Evolutionary conservation across 2,113 vertebrate genomes (phyloP), one percentile per base, ranked within the genome.

Genomic region (Calyptomena viridis): DNA sequence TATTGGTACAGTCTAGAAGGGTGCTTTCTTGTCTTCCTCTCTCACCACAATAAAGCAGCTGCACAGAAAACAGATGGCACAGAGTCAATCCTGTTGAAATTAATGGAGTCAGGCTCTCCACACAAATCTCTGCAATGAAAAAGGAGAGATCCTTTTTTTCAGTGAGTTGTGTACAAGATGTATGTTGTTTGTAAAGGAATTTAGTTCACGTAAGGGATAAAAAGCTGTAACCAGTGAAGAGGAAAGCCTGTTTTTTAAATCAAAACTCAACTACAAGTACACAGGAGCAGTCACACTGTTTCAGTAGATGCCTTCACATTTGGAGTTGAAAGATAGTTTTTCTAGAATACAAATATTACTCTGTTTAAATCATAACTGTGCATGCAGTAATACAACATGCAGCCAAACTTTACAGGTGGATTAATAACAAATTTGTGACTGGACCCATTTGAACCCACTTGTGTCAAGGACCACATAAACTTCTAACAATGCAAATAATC

Each of bases 71-170:
- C 98, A 98, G 98, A 98, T 98, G 98, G 98, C 40, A 9, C 63
- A 11, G 94, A 98, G 96, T 97, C 97, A 98, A 88, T 98, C 95
- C 96, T 97, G 96, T 96, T 95, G 95, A 98, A 98, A 98, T 98
- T 98, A 98, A 98, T 97, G 97, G 97, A 98, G 97, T 97, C 96
- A 96, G 95, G 95, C 97, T 97, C 95, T 97, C 97, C 96, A 97
- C 97, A 97, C 96, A 97, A 96, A 98, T 96, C 97, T 97, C 95
- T 96, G 95, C 95, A 98, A 96, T 16, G 67, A 23, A 89, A 96
- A 92, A 97, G 95, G 81, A 98, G 93, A 96, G 89, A 96, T 95
- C 95, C 83, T 59, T 71, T 44, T 44, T 71, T 56, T 60, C 80
- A 63, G 74, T n/a, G 86, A 91, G 66, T 95, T 96, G 82, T n/a